Evolutionary conservation across 2,113 vertebrate species (phyloP), one percentile per base, ranked within the genome.

Genomic region (Lynx canadensis): DNA sequence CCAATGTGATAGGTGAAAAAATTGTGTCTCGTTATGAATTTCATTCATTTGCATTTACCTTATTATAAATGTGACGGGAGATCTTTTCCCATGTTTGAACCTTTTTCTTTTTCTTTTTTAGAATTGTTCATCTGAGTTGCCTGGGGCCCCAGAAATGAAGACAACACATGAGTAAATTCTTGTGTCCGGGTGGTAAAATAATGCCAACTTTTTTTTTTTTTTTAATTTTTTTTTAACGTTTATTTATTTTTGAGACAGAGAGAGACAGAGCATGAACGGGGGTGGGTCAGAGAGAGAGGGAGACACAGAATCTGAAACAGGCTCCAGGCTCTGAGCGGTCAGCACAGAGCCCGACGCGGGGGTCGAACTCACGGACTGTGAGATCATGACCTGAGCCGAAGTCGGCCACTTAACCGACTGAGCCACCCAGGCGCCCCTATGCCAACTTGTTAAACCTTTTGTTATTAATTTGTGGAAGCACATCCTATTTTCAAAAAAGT

Each of bases 31-130:
- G 3, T 79, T 31, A 31, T 66, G 12, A 21, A 33, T 96, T 96
- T 81, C 84, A 73, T 96, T 81, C 84, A 73, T 79, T 71, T 96
- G 27, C 4, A 78, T 65, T 94, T 86, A 76, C 9, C 15, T 88
- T 50, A 71, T 89, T 80, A 29, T 55, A 94, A 63, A 80, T 25
- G 9, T 15, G 3, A 60, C 12, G 79, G 48, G 68, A 12, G 29
- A 76, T 69, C 36, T 95, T 95, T 73, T 55, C 45, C 41, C 79
- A 1, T 74, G 33, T 86, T 84, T 89, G 25, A 79, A 7, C 0
- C 45, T 19, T 82, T 95, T 96, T 84, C 45, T n/a, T 93, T 92
- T 97, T 45, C 84, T 11, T 65, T 79, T 80, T 41, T 19, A 16
- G 9, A 41, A 45, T 45, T 76, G 68, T 80, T 18, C 7, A 33